Evolutionary conservation across 2,797 vertebrate genomes (phyloP).

Genomic region (Dallia pectoralis): DNA sequence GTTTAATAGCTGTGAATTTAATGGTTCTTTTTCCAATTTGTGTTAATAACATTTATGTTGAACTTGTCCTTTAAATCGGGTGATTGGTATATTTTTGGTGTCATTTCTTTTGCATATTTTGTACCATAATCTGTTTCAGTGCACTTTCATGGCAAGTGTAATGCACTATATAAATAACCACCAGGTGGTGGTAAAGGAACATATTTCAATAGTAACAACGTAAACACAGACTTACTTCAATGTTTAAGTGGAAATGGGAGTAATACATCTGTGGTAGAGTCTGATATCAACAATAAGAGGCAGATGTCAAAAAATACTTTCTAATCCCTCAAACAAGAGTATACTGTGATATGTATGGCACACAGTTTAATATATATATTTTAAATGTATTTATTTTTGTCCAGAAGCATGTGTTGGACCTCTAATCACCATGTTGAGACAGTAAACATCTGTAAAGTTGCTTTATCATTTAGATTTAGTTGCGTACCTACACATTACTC

Average conservation of each 20-base stretch:
- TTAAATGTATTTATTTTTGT: neutral
- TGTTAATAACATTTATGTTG: neutral
- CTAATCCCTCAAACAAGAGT: too few species aligned
- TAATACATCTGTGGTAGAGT: neutral
- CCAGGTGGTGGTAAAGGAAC: slow-evolving; percentile 36
- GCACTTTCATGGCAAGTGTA: too few species aligned
- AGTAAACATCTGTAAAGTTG: neutral
- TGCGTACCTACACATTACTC: neutral
- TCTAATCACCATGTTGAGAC: neutral
- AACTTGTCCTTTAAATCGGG: neutral
- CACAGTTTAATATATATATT: neutral
- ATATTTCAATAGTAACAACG: neutral
- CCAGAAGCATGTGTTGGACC: neutral
- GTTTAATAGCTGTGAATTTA: neutral
- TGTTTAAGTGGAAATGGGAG: neutral
- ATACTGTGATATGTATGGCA: too few species aligned
- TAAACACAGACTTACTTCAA: neutral
- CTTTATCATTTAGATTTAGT: neutral
- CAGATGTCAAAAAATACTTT: neutral
- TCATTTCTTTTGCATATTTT: neutral
- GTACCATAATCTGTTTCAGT: neutral
- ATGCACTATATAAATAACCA: slow-evolving; percentile 21
- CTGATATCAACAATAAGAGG: too few species aligned
- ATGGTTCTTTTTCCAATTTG: neutral
- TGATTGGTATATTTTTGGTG: neutral